Conservation (phyloP, 2,888 invertebrate species). For the Nephrotoma guestfalica region DNA sequence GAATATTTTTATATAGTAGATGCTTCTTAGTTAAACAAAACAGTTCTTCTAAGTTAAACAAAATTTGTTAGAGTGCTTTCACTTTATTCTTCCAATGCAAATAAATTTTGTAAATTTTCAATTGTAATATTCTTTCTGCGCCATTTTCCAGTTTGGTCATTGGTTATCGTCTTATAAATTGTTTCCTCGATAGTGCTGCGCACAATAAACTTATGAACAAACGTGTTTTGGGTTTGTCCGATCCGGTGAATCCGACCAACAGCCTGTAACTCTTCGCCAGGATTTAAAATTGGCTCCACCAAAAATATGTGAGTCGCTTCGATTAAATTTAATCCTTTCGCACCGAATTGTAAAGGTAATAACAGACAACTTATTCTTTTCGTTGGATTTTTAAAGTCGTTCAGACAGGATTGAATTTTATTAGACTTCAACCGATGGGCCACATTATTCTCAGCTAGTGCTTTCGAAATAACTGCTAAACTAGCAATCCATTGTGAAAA, state of each 20-base stretch:
- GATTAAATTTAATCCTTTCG: slow-evolving; percentile 62
- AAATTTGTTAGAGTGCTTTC: no score
- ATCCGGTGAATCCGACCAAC: slow-evolving; percentile 65
- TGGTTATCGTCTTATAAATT: slow-evolving; percentile 37
- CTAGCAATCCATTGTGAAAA: slow-evolving; percentile 45
- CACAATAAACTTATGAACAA: slow-evolving; percentile 54
- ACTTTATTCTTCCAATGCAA: slow-evolving; percentile 14
- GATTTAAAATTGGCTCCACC: slow-evolving; percentile 58
- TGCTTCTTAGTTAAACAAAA: no score
- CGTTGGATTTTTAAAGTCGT: slow-evolving; percentile 23
- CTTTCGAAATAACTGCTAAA: slow-evolving; percentile 20
- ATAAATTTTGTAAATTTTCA: slow-evolving; percentile 28
- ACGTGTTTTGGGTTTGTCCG: slow-evolving; percentile 50
- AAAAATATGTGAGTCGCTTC: slow-evolving; percentile 67
- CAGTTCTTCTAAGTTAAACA: no score
- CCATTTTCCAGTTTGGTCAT: slow-evolving; percentile 31
- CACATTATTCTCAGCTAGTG: slow-evolving; percentile 21
- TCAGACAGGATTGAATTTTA: slow-evolving; percentile 21
- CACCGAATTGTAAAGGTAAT: slow-evolving; percentile 51
- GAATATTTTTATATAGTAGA: no score
- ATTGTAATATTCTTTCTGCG: slow-evolving; percentile 32
- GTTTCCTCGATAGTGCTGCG: slow-evolving; percentile 55
- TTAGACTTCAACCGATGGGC: slow-evolving; percentile 22
- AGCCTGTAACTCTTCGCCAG: slow-evolving; percentile 59
- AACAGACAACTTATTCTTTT: slow-evolving; percentile 41